Conservation (phyloP, 2,797 vertebrate genomes). For the Heliangelus exortis region DNA sequence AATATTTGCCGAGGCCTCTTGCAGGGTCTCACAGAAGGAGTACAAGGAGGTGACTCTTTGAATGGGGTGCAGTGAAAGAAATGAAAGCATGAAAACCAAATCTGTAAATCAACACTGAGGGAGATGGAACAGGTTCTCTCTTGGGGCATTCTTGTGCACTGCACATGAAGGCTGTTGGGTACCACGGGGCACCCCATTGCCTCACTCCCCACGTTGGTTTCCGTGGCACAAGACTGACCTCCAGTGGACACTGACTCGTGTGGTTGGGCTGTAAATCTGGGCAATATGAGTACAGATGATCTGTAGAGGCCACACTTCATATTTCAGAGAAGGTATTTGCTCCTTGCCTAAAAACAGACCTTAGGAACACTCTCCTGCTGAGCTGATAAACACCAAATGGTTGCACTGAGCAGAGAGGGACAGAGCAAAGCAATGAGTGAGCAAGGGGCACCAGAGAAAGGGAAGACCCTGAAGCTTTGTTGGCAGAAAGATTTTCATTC, state of each 20-base stretch:
- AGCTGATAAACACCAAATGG: not conserved
- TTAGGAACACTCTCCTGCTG: not conserved
- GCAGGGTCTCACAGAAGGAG: not conserved
- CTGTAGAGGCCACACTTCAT: not conserved
- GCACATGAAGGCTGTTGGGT: accelerated
- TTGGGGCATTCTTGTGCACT: accelerated
- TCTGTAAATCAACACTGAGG: not conserved
- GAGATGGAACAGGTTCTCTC: not conserved
- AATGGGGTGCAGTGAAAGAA: not conserved
- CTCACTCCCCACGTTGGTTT: not conserved
- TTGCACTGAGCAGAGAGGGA: not conserved
- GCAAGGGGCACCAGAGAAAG: not conserved
- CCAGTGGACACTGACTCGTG: conserved; percentile 50
- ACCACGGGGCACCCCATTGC: not conserved
- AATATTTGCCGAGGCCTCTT: not conserved
- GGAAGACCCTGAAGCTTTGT: not conserved
- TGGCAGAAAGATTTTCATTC: not conserved
- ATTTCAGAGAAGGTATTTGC: not conserved
- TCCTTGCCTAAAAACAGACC: not conserved
- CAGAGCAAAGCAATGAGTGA: not conserved
- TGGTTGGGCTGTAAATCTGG: not conserved
- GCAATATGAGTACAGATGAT: not conserved
- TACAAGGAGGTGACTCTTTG: not conserved
- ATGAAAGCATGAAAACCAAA: not conserved
- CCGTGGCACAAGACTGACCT: conserved; percentile 60